Evolutionary conservation across 37 sponge, comb jelly and placozoan species (phyloP).

Genomic region (Cladorhizidae sp.): DNA sequence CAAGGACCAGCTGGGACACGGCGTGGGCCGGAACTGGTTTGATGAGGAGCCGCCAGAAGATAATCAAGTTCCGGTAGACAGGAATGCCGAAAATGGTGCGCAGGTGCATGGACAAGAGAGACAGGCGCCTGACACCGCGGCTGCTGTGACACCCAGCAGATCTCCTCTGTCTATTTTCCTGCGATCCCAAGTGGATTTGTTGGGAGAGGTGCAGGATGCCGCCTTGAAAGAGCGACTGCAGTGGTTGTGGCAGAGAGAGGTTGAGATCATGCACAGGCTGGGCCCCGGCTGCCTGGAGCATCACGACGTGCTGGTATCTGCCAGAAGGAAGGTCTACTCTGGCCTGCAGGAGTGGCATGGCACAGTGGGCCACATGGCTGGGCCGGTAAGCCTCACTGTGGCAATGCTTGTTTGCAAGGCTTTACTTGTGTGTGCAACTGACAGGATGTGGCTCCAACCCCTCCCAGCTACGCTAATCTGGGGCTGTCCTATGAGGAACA

Average conservation of each 20-base stretch:
- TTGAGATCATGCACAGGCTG: constrained; percentile 56
- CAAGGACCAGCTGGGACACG: constrained; percentile 82
- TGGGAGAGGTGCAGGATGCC: constrained; percentile 4
- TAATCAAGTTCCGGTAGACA: neutral
- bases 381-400: too few species aligned
- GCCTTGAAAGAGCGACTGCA: constrained; percentile 23
- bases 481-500: constrained; percentile 8
- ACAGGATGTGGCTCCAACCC: too few species aligned
- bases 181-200: neutral
- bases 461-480: neutral
- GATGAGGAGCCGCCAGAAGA: constrained; percentile 46
- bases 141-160: neutral
- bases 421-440: too few species aligned
- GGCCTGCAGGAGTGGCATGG: neutral
- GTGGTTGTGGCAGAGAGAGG: constrained; percentile 47
- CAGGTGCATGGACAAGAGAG: constrained; percentile 8
- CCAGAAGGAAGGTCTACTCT: constrained; percentile 12
- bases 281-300: neutral
- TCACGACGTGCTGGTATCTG: constrained; percentile 11
- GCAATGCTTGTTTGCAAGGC: too few species aligned
- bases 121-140: constrained; percentile 4
- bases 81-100: constrained; percentile 9
- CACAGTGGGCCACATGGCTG: too few species aligned
- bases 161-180: neutral
- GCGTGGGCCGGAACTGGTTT: constrained; percentile 82